Evolutionary conservation across 1,140 invertebrate genomes (phyloP).

Genomic region (Panagrolaimus sp.): DNA sequence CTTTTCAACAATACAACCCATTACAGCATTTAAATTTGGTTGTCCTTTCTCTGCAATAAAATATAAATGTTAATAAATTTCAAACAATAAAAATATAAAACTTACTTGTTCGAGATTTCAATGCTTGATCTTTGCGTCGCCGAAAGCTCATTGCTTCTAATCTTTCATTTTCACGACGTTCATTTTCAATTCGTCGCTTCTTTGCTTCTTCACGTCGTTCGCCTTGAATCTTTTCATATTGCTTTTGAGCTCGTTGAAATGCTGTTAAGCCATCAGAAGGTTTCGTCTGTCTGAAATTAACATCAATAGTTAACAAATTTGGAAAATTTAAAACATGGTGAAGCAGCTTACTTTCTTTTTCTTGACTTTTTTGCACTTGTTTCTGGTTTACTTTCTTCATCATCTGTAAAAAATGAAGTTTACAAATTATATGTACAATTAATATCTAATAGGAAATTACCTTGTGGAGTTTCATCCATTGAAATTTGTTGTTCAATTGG

Average conservation of each 20-base stretch:
- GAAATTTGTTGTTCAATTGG: no score
- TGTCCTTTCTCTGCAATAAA: background rate
- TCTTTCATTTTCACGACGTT: background rate
- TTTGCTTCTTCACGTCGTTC: background rate
- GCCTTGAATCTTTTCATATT: background rate
- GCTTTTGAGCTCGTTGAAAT: constrained; percentile 7
- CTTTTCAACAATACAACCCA: constrained; percentile 13
- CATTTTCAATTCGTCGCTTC: background rate
- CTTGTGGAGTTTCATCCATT: no score
- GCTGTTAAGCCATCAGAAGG: background rate
- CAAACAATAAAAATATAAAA: no score
- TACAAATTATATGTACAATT: no score
- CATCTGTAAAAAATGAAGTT: no score
- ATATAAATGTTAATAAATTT: no score
- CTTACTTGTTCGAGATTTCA: background rate
- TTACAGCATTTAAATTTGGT: constrained; percentile 5
- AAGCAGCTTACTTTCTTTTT: no score
- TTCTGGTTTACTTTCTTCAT: no score
- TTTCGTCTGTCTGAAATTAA: background rate
- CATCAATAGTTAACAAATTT: background rate
- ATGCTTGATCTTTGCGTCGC: background rate
- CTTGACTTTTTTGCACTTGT: no score
- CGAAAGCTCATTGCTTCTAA: background rate
- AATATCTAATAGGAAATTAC: no score
- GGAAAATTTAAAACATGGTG: no score